These are phyloP conservation scores for Danionella cerebrum DNA, from an alignment of 2,113 vertebrate species.

Conservation along the genomic window DNA sequence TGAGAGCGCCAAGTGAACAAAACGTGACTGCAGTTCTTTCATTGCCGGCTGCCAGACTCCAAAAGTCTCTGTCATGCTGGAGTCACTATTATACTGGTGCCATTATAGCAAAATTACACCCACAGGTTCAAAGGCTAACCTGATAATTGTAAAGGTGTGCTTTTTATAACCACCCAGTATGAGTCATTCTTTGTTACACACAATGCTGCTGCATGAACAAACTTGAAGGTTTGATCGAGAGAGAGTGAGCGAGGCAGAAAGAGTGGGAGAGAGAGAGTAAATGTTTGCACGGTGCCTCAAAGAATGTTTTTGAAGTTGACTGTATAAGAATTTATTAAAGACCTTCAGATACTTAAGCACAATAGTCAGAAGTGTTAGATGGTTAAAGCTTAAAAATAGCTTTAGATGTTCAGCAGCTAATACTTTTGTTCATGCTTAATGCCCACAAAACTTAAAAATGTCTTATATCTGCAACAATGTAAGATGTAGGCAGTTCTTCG, in stretches of 20 bases:
- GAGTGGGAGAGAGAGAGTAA: not conserved
- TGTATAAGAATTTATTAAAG: constrained; percentile 33
- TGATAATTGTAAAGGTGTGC: constrained; percentile 33
- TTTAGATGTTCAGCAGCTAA: too few species aligned
- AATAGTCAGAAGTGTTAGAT: not conserved
- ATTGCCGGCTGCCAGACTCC: constrained; percentile 17
- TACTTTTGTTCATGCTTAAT: too few species aligned
- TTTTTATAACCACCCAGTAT: constrained; percentile 28
- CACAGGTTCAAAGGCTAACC: constrained; percentile 19
- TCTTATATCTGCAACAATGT: too few species aligned
- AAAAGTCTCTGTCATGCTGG: constrained; percentile 24
- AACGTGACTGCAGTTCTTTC: not conserved
- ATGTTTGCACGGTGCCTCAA: constrained; percentile 26
- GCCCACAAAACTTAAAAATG: too few species aligned
- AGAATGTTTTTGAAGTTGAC: constrained; percentile 36
- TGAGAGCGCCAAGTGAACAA: constrained; percentile 16
- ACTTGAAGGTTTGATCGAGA: constrained; percentile 16
- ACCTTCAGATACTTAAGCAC: not conserved
- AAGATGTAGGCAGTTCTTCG: too few species aligned
- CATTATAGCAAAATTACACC: constrained; percentile 23
- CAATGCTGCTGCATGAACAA: constrained; percentile 20
- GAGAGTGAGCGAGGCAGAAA: constrained; percentile 7
- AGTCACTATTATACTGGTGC: constrained; percentile 28
- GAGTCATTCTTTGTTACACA: constrained; percentile 15
- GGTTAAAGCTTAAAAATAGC: too few species aligned